Evolutionary conservation across 2,888 invertebrate genomes (phyloP).

Genomic region (Belgica antarctica): DNA sequence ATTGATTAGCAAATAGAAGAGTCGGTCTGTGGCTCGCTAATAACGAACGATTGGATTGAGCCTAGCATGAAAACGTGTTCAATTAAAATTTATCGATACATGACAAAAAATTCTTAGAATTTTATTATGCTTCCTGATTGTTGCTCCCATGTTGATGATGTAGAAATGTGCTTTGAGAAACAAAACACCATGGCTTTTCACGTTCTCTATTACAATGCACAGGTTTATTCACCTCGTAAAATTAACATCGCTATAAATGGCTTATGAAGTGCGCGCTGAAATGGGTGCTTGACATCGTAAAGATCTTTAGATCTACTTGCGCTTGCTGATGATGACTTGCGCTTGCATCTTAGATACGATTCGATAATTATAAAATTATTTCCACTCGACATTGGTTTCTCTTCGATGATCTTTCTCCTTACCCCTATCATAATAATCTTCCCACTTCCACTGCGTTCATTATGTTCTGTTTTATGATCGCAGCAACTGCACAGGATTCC

Average conservation of each 20-base stretch:
- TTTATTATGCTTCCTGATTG: neutral
- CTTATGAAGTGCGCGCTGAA: too few species aligned
- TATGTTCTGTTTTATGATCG: too few species aligned
- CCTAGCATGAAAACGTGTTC: neutral
- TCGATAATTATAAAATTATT: neutral
- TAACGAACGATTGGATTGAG: neutral
- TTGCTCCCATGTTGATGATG: slow-evolving; percentile 23
- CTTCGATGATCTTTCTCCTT: slow-evolving; percentile 12
- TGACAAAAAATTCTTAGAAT: slow-evolving; percentile 1
- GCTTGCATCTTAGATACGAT: neutral
- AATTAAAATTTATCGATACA: slow-evolving; percentile 30
- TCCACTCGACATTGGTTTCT: neutral
- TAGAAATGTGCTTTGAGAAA: neutral
- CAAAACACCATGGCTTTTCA: slow-evolving; percentile 11
- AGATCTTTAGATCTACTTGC: too few species aligned
- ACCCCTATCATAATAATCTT: neutral
- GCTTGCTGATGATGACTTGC: too few species aligned
- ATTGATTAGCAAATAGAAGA: slow-evolving; percentile 12
- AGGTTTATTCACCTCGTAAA: slow-evolving; percentile 21
- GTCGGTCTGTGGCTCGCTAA: neutral
- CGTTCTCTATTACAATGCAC: neutral
- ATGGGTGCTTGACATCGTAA: too few species aligned
- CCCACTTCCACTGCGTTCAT: neutral
- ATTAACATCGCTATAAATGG: slow-evolving; percentile 9
- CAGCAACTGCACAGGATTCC: slow-evolving; percentile 26